phyloP scores from a whole-genome alignment of 2,113 vertebrate species.

The Coryphaenoides rupestris region DNA sequence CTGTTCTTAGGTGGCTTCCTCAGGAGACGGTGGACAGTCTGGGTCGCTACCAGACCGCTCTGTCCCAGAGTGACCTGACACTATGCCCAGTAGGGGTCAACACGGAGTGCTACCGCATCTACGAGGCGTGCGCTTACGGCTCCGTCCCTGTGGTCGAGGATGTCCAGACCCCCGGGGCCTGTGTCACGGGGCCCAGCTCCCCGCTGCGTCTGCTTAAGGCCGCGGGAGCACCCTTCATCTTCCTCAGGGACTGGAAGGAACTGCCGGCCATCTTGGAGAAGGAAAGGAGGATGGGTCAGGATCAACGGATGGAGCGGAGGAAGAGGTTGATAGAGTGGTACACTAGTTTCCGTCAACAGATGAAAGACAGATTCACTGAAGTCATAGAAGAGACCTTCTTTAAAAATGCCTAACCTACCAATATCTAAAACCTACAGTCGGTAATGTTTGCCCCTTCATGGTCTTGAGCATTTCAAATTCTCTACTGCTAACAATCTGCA shows the following conservation, averaged over 20 bases:
- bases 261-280: constrained; percentile 86
- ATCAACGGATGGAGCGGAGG: constrained; percentile 88
- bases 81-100: constrained; percentile 92
- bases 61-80: constrained; percentile 92
- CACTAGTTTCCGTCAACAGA: constrained; percentile 82
- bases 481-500: no score
- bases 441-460: no score
- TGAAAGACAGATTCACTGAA: constrained; percentile 84
- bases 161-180: constrained; percentile 80
- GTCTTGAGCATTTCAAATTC: no score
- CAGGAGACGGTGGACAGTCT: constrained; percentile 90
- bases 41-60: constrained; percentile 83
- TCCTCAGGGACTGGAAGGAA: constrained; percentile 89
- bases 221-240: constrained; percentile 92
- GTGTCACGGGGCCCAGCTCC: constrained; percentile 69
- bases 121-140: constrained; percentile 91
- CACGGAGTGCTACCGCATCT: constrained; percentile 94
- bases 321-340: constrained; percentile 91
- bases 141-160: constrained; percentile 94
- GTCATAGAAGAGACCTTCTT: constrained; percentile 87
- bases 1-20: constrained; percentile 85
- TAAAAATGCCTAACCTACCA: constrained; percentile 32
- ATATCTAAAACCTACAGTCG: no score
- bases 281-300: constrained; percentile 78
- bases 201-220: constrained; percentile 90